These are phyloP conservation scores for Rhynchotus rufescens DNA, from an alignment of 2,797 vertebrate species.

Conservation along the genomic window DNA sequence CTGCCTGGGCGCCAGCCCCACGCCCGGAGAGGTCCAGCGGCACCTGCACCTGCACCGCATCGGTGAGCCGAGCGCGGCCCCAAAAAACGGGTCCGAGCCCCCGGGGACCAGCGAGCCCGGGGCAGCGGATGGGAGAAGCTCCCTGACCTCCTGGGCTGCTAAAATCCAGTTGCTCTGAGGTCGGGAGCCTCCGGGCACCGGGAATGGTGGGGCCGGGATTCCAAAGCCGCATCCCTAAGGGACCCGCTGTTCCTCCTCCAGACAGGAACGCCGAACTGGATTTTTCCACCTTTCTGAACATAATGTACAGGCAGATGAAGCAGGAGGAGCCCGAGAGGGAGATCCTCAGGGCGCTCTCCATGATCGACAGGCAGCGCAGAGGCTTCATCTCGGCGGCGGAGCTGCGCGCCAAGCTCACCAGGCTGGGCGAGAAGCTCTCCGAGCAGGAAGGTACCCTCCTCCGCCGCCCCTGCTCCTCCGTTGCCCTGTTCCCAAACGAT, in stretches of 20 bases:
- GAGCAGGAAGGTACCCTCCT: slow-evolving; percentile 87
- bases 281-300: slow-evolving; percentile 93
- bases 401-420: slow-evolving; percentile 90
- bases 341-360: slow-evolving; percentile 91
- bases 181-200: accelerated
- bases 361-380: slow-evolving; percentile 91
- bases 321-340: slow-evolving; percentile 93
- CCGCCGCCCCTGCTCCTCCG: too few relatives aligned
- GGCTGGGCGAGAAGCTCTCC: slow-evolving; percentile 91
- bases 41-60: slow-evolving; percentile 91
- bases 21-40: slow-evolving; percentile 84
- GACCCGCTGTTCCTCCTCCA: slow-evolving; percentile 36
- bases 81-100: neutral
- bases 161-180: accelerated
- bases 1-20: slow-evolving; percentile 91
- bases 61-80: slow-evolving; percentile 76
- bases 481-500: neutral
- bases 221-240: neutral
- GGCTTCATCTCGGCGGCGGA: slow-evolving; percentile 87
- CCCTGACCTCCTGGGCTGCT: neutral
- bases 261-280: slow-evolving; percentile 88
- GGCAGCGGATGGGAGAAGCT: too few relatives aligned
- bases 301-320: slow-evolving; percentile 93
- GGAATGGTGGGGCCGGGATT: neutral
- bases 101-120: neutral